Evolutionary conservation across 2,888 invertebrate species (phyloP).

Genomic region (Folsomia manolachei): DNA sequence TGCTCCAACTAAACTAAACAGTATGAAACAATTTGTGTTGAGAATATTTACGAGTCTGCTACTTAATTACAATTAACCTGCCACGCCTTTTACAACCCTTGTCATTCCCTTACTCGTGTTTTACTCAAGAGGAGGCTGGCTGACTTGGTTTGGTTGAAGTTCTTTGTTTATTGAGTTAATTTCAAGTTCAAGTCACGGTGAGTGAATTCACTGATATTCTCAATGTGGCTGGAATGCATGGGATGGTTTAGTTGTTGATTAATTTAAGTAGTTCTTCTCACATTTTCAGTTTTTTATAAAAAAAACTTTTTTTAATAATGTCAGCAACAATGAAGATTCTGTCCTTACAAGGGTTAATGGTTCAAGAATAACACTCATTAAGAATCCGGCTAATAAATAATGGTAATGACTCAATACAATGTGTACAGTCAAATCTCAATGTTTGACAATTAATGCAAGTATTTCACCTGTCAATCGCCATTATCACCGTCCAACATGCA

Average conservation of each 20-base stretch:
- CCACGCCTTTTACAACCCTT: slow-evolving; percentile 44
- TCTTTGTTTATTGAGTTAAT: slow-evolving; percentile 13
- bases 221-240: background rate
- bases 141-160: background rate
- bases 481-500: too few species aligned
- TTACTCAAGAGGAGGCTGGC: slow-evolving; percentile 10
- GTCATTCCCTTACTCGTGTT: slow-evolving; percentile 27
- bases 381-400: too few species aligned
- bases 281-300: background rate
- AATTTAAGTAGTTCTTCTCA: background rate
- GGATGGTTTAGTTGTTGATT: background rate
- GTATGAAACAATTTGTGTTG: slow-evolving; percentile 27
- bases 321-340: background rate
- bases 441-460: background rate
- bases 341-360: background rate
- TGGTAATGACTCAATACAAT: background rate
- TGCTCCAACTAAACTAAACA: too few species aligned
- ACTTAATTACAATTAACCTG: slow-evolving; percentile 51
- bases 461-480: background rate
- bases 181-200: slow-evolving; percentile 6
- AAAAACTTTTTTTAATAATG: background rate
- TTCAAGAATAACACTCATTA: background rate
- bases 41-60: slow-evolving; percentile 50
- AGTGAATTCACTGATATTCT: too few species aligned
- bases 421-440: background rate